Base-by-base conservation (phyloP, 2,797 vertebrate species). In the Sebastolobus altivelis region DNA sequence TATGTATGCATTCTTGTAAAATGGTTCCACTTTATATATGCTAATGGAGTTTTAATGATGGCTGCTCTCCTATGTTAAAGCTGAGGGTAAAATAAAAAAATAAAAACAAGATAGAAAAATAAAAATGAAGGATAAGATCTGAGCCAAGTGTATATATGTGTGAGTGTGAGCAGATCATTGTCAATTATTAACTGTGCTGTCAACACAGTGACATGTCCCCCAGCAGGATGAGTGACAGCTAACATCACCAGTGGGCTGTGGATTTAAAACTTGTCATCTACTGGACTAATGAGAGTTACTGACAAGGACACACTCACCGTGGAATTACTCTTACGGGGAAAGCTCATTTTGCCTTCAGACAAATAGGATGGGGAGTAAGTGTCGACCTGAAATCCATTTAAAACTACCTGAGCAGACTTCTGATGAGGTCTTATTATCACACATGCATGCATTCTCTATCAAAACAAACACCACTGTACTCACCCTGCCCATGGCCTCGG, bases 401-500 rank as follows among this genome's bases (percentile, higher is more conserved):
- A 37, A 77, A 75, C 46, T 56, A 82, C 62, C 58, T 35, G n/a
- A 72, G 74, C 62, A 70, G 60, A 52, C 16, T 8, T 70, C 62
- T 61, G 49, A 40, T 10, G 12, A 76, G 60, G 62, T 2, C 13
- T 4, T 20, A 20, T 49, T 49, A 54, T 65, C 10, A 60, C 33
- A 66, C 63, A 37, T 8, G 5, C 31, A 56, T 14, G n/a, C 12
- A 38, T 13, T 22, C 46, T 49, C 18, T 10, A 31, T 31, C 12
- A 52, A 55, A 69, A 62, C 13, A 55, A 22, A 65, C 37, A 65
- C 29, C 58, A 7, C 0, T 4, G 14, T 31, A 72, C 97, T 95
- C 83, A 99, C 98, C 96, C 97, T 96, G 92, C 96, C 97, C 96
- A 99, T 97, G 73, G 97, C 95, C 81, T 99, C 98, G 10, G 98